Conservation (phyloP, 2,797 vertebrate genomes). For the Bryconaethiops microstoma region DNA sequence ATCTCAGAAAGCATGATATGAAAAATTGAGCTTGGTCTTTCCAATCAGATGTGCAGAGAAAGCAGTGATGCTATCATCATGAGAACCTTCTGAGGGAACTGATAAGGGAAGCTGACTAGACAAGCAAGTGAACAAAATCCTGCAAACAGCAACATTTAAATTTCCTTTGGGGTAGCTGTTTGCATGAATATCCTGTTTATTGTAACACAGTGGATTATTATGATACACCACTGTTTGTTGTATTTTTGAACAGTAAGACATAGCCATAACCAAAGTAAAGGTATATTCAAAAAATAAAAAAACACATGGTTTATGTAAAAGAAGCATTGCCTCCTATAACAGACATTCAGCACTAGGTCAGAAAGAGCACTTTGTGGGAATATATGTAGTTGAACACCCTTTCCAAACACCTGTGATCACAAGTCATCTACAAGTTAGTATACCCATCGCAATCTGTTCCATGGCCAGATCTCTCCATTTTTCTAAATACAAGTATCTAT, state of each 20-base stretch:
- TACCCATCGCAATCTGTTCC: background rate
- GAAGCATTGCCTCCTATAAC: too few relatives aligned
- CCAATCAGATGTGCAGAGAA: constrained; percentile 32
- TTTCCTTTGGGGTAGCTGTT: background rate
- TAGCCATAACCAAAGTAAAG: too few relatives aligned
- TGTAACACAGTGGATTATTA: background rate
- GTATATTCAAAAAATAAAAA: too few relatives aligned
- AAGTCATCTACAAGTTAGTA: too few relatives aligned
- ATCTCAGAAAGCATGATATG: background rate
- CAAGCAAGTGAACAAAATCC: background rate
- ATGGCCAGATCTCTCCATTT: background rate
- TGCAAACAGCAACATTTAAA: constrained; percentile 1
- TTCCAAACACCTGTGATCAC: background rate
- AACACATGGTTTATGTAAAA: too few relatives aligned
- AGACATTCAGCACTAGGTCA: background rate
- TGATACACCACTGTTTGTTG: too few relatives aligned
- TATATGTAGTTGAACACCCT: background rate
- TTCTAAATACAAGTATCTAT: too few relatives aligned
- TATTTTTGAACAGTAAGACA: too few relatives aligned
- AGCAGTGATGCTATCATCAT: constrained; percentile 40
- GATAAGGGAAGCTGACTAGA: constrained; percentile 8
- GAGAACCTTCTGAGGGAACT: background rate
- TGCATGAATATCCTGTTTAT: background rate
- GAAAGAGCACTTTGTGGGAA: background rate
- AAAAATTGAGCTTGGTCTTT: constrained; percentile 4